These are phyloP conservation scores for Amblyteles armatorius DNA, from an alignment of 2,888 invertebrate species.

Conservation along the genomic window DNA sequence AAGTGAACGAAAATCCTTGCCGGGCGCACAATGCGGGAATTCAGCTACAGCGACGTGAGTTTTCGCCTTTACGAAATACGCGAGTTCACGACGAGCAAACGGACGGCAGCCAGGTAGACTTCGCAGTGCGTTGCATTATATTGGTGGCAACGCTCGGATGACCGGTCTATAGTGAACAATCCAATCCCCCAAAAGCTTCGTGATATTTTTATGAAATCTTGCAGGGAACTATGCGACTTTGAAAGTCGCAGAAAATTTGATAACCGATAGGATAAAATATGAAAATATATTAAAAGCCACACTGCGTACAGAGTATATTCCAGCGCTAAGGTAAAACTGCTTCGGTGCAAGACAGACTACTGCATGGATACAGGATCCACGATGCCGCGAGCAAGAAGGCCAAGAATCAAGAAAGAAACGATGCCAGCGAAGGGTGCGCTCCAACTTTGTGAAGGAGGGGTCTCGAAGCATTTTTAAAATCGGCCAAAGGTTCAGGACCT, in stretches of 20 bases:
- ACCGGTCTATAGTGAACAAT: background rate
- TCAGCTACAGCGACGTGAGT: slow-evolving; percentile 41
- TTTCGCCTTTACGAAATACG: slow-evolving; percentile 29
- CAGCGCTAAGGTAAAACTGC: background rate
- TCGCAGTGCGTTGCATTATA: slow-evolving; percentile 22
- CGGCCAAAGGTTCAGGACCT: slow-evolving; percentile 25
- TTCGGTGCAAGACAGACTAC: background rate
- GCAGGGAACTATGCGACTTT: background rate
- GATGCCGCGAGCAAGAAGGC: background rate
- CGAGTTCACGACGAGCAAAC: slow-evolving; percentile 63
- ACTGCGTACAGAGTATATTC: background rate
- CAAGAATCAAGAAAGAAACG: background rate
- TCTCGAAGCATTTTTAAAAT: slow-evolving; percentile 42
- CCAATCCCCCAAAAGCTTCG: background rate
- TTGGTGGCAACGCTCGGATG: background rate
- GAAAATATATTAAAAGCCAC: background rate
- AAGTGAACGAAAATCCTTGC: slow-evolving; percentile 67
- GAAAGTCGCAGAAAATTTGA: background rate
- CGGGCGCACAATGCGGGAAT: slow-evolving; percentile 57
- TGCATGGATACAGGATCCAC: background rate
- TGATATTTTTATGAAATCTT: background rate
- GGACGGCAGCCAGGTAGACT: slow-evolving; percentile 43
- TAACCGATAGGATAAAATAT: background rate
- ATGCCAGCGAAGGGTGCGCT: background rate
- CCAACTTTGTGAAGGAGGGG: slow-evolving; percentile 4